A percentile compares a stretch with the other conserved stretches of the same genome.
These are phyloP conservation scores for Bombus difficillimus DNA, from an alignment of 1,140 invertebrate genomes.

Conservation along the genomic window DNA sequence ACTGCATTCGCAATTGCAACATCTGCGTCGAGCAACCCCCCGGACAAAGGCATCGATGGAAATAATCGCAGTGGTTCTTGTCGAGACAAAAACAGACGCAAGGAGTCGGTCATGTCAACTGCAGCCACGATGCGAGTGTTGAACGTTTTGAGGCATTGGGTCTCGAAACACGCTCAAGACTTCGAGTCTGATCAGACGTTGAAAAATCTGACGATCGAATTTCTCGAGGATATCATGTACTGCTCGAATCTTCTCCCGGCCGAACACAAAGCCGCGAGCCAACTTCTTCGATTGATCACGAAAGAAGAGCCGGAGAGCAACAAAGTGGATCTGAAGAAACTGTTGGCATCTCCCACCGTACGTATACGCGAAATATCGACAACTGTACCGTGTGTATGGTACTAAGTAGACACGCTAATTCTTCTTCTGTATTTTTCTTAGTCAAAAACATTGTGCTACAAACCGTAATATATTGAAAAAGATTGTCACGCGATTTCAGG, in stretches of 20 bases:
- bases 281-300: constrained; percentile 90
- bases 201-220: constrained; percentile 91
- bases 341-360: constrained; percentile 90
- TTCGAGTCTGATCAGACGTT: constrained; percentile 92
- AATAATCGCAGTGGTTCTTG: constrained; percentile 76
- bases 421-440: neutral
- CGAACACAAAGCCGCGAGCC: constrained; percentile 94
- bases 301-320: constrained; percentile 86
- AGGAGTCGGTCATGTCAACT: constrained; percentile 94
- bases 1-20: constrained; percentile 96
- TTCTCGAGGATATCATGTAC: constrained; percentile 94
- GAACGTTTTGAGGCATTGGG: constrained; percentile 91
- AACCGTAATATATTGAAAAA: neutral
- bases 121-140: constrained; percentile 97
- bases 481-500: constrained; percentile 81
- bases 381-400: neutral
- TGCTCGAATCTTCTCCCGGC: constrained; percentile 93
- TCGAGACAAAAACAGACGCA: constrained; percentile 83
- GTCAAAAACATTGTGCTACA: neutral
- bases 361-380: constrained; percentile 51
- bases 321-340: constrained; percentile 87
- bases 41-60: constrained; percentile 82
- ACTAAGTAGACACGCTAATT: neutral
- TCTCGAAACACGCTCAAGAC: constrained; percentile 89
- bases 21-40: constrained; percentile 92